These are phyloP conservation scores for Scolopax mira DNA, from an alignment of 2,113 vertebrate genomes.

Conservation along the genomic window DNA sequence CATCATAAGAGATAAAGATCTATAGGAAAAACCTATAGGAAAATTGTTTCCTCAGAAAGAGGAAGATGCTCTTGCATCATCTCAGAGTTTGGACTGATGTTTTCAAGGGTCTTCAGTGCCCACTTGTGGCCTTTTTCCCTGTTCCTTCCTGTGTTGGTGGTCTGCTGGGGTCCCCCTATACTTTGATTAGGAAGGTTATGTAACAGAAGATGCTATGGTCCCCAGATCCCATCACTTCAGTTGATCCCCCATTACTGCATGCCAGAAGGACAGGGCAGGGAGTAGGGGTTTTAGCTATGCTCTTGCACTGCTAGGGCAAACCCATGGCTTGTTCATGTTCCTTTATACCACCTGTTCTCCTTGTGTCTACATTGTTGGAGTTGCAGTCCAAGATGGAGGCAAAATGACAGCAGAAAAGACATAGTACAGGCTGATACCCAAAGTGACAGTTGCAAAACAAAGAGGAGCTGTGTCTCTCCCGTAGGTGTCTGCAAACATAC, in stretches of 20 bases:
- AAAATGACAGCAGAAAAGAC: background rate
- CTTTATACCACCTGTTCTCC: background rate
- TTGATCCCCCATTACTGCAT: background rate
- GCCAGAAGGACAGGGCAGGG: background rate
- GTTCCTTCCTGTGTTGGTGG: background rate
- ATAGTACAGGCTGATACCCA: background rate
- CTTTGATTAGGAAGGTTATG: background rate
- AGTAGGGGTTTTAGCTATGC: background rate
- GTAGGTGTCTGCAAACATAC: background rate
- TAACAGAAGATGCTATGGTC: background rate
- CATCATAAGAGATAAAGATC: background rate
- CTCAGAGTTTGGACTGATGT: background rate
- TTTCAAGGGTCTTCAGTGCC: background rate
- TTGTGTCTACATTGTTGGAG: background rate
- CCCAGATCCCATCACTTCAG: background rate
- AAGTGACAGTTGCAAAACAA: background rate
- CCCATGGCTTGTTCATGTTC: rapidly evolving
- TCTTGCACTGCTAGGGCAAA: background rate
- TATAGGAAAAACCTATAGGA: background rate
- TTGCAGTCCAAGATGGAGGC: background rate
- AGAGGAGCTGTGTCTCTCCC: background rate
- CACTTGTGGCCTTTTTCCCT: background rate
- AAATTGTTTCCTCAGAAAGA: background rate
- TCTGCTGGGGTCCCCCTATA: background rate
- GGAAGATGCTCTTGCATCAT: background rate